Conservation (phyloP, 1,140 invertebrate species). For the Tetranychus cinnabarinus region DNA sequence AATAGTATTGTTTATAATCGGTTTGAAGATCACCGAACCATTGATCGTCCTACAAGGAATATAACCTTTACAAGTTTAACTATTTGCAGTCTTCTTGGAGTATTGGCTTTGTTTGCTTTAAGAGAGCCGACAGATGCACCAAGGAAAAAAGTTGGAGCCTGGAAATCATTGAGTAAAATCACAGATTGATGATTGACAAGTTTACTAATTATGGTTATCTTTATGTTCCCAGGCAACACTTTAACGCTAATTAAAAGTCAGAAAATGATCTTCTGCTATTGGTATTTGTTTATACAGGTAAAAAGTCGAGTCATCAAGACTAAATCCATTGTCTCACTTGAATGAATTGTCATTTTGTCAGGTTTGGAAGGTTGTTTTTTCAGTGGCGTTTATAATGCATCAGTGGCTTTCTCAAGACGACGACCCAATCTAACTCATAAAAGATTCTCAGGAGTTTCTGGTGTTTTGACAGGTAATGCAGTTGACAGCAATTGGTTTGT, state of each 20-base stretch:
- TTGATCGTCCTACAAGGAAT: constrained; percentile 35
- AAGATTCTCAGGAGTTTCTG: neutral
- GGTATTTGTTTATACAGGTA: neutral
- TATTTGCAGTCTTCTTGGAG: constrained; percentile 37
- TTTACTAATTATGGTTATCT: neutral
- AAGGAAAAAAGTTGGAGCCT: neutral
- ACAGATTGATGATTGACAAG: neutral
- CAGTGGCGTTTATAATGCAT: constrained; percentile 73
- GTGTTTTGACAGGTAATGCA: neutral
- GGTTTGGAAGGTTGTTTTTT: constrained; percentile 43
- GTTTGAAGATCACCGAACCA: constrained; percentile 45
- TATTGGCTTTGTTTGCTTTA: constrained; percentile 36
- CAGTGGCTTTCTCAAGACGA: constrained; percentile 53
- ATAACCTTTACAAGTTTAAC: constrained; percentile 47
- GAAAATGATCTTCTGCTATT: constrained; percentile 30
- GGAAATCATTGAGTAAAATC: neutral
- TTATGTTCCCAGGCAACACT: constrained; percentile 1
- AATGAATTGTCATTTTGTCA: neutral
- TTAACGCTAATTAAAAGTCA: constrained; percentile 7
- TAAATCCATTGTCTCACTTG: neutral
- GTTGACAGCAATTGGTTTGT: no score
- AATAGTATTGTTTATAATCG: constrained; percentile 79
- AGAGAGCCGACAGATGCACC: constrained; percentile 16
- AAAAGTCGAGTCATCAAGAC: no score
- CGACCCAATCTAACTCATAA: neutral